Conservation (phyloP, 2,888 invertebrate species). For the Melinopterus prodromus region DNA sequence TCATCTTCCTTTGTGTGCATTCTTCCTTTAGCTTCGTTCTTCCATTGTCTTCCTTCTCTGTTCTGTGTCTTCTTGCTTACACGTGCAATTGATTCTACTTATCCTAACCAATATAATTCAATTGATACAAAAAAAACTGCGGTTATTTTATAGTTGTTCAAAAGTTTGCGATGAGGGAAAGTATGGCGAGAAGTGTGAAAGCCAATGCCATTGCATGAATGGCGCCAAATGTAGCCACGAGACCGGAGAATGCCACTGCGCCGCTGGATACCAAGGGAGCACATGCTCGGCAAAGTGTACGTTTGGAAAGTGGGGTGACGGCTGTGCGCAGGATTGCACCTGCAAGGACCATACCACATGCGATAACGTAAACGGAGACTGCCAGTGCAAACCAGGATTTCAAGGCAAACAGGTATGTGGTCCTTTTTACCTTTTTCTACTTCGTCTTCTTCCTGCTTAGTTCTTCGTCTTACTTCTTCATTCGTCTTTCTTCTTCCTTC, state of each 20-base stretch:
- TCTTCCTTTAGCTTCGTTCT: too few species aligned
- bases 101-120: too few species aligned
- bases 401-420: background rate
- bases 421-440: too few species aligned
- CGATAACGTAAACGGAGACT: background rate
- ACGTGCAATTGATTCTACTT: too few species aligned
- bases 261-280: background rate
- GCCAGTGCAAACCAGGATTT: background rate
- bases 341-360: background rate
- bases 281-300: background rate
- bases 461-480: too few species aligned
- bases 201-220: background rate
- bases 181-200: background rate
- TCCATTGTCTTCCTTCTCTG: too few species aligned
- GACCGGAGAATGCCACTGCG: background rate
- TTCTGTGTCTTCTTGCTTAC: too few species aligned
- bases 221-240: background rate
- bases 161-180: background rate
- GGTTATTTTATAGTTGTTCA: background rate
- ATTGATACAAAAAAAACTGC: too few species aligned
- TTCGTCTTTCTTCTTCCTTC: too few species aligned
- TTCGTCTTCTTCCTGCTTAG: too few species aligned
- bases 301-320: background rate
- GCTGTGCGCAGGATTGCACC: background rate
- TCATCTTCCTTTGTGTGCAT: background rate